Conservation (phyloP, 2,113 vertebrate species). For the Mesitornis unicolor region DNA sequence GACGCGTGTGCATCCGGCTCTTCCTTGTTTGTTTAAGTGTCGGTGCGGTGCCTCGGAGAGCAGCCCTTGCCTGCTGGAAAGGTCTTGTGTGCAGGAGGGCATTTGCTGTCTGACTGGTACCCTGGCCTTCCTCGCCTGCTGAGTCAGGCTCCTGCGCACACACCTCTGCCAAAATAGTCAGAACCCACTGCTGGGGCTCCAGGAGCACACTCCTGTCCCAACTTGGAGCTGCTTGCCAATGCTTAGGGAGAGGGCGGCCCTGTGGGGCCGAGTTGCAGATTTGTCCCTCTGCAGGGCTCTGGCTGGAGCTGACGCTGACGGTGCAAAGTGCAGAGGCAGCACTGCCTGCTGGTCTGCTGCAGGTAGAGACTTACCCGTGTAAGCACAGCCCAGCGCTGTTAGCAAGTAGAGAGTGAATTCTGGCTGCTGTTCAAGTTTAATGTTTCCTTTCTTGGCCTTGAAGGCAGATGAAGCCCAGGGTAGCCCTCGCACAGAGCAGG, state of each 20-base stretch:
- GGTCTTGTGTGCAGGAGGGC: not conserved
- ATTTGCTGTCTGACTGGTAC: not conserved
- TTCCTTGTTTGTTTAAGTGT: accelerated
- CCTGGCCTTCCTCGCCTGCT: accelerated
- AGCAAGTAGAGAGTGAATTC: not conserved
- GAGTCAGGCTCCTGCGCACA: not conserved
- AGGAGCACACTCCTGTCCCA: accelerated
- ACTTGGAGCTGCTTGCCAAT: accelerated
- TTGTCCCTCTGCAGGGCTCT: not conserved
- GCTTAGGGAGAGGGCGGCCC: not conserved
- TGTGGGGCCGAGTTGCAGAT: accelerated
- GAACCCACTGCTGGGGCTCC: accelerated
- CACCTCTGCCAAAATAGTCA: not conserved
- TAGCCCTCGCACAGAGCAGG: conserved; percentile 6
- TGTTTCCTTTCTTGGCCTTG: conserved; percentile 57
- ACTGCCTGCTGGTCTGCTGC: not conserved
- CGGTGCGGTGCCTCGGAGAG: not conserved
- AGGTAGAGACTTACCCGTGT: not conserved
- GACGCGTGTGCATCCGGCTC: not conserved
- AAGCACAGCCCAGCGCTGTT: not conserved
- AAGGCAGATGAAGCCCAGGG: conserved; percentile 48
- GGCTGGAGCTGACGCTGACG: accelerated
- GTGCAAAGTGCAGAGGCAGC: not conserved
- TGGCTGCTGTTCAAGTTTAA: conserved; percentile 19
- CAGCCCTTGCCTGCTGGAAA: not conserved